Base-by-base conservation (phyloP, 2,113 vertebrate species). In the Malurus elegans region DNA sequence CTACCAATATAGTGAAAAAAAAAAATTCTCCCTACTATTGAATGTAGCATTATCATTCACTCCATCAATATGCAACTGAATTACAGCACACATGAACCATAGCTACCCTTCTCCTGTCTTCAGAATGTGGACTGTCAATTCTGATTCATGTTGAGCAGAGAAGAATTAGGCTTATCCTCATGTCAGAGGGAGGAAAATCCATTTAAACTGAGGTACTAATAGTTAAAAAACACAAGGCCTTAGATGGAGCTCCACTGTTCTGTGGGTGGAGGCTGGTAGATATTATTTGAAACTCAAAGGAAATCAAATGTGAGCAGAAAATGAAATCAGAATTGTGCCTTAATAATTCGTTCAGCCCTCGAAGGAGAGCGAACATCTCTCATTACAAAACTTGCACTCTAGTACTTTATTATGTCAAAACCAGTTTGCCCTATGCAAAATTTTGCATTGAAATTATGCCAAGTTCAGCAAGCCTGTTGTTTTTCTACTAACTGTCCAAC, bases 401-500 rank as follows among this genome's bases (percentile, higher is more conserved):
- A 91, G n/a, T 71, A 70, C 73, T 95, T 62, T 23, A 47, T 65
- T 61, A 18, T 29, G 74, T 65, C 91, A 92, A 86, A 81, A 92
- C 0, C 40, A 71, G 51, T 91, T 65, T 57, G 78, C 67, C n/a
- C 69, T 19, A 16, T 14, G 14, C 62, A 91, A 89, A 84, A 70
- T 71, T 74, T 57, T 73, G 32, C 86, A 69, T 6, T 78, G 82
- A 90, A 93, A 88, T 50, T 5, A 64, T 51, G 94, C 85, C 94
- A 97, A 96, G 83, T 70, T 92, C 71, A 91, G 65, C 73, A 96
- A 90, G 58, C 24, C 57, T 5, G 8, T 48, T 87, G 79, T 53
- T 96, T 86, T 95, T 92, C 86, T 92, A 79, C 60, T 84, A 91
- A 95, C 78, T 90, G 72, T 64, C 40, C 51, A 84, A 61, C 51